phyloP scores from a whole-genome alignment of 2,888 invertebrate genomes.

The Syrphus vitripennis region DNA sequence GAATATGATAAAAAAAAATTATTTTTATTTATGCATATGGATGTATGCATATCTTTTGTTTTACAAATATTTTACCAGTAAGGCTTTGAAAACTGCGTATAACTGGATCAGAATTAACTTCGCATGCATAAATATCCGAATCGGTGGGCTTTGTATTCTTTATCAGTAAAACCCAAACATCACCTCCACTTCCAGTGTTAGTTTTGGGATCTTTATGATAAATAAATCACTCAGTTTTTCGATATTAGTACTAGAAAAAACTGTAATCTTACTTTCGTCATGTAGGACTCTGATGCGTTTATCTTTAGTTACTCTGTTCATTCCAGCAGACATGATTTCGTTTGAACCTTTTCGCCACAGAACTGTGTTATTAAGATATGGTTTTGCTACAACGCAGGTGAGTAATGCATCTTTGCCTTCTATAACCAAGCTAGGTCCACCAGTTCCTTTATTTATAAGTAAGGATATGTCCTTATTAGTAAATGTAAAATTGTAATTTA shows the following conservation, averaged over 20 bases:
- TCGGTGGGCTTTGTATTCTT: slow-evolving; percentile 86
- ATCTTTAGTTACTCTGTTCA: slow-evolving; percentile 88
- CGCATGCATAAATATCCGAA: slow-evolving; percentile 91
- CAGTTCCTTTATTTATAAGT: slow-evolving; percentile 75
- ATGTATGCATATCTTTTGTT: too few relatives aligned
- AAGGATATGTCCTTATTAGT: too few relatives aligned
- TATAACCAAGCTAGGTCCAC: slow-evolving; percentile 81
- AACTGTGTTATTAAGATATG: slow-evolving; percentile 84
- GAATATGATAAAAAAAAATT: not conserved
- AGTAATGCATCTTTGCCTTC: slow-evolving; percentile 90
- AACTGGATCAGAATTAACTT: slow-evolving; percentile 90
- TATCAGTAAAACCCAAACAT: slow-evolving; percentile 92
- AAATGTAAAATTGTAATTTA: too few relatives aligned
- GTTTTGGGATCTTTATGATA: slow-evolving; percentile 76
- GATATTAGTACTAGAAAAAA: not conserved
- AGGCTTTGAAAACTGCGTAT: slow-evolving; percentile 90
- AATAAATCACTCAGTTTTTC: not conserved
- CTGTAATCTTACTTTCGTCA: slow-evolving; percentile 85
- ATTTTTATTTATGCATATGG: too few relatives aligned
- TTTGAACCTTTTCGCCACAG: slow-evolving; percentile 88
- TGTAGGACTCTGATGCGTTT: slow-evolving; percentile 88
- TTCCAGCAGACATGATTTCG: slow-evolving; percentile 89
- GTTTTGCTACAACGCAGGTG: slow-evolving; percentile 89
- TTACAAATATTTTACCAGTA: slow-evolving; percentile 85
- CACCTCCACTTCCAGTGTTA: slow-evolving; percentile 85